Percentiles rank a stretch among this genome's conserved stretches.
phyloP scores from a whole-genome alignment of 2,113 vertebrate genomes.

The Zootoca vivipara region DNA sequence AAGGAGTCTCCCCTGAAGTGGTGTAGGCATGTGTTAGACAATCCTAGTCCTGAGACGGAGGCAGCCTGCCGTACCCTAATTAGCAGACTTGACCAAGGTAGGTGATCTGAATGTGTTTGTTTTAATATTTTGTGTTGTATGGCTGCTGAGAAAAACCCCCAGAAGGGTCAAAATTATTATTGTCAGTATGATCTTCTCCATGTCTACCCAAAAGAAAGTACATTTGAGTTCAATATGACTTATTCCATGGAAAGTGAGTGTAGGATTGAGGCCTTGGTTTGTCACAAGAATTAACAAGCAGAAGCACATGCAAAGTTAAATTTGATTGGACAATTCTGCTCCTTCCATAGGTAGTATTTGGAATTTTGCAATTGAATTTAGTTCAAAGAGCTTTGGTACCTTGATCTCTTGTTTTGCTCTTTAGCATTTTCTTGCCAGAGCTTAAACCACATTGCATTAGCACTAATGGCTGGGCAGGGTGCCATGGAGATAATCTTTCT shows the following conservation, averaged over 20 bases:
- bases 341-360: neutral
- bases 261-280: neutral
- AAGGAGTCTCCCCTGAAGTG: constrained; percentile 86
- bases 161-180: neutral
- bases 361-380: neutral
- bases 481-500: neutral
- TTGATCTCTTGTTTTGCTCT: neutral
- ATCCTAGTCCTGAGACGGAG: constrained; percentile 89
- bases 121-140: fast-evolving
- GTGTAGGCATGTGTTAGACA: constrained; percentile 89
- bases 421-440: neutral
- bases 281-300: neutral
- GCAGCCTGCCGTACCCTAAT: constrained; percentile 86
- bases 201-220: neutral
- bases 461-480: neutral
- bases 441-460: neutral
- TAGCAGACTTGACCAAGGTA: constrained; percentile 88
- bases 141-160: neutral
- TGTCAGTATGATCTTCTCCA: neutral
- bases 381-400: neutral
- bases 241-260: neutral
- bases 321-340: too few relatives aligned
- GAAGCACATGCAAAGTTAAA: neutral
- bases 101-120: neutral
- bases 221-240: neutral